phyloP scores from a whole-genome alignment of 2,888 invertebrate species.

The Morpho helenor region DNA sequence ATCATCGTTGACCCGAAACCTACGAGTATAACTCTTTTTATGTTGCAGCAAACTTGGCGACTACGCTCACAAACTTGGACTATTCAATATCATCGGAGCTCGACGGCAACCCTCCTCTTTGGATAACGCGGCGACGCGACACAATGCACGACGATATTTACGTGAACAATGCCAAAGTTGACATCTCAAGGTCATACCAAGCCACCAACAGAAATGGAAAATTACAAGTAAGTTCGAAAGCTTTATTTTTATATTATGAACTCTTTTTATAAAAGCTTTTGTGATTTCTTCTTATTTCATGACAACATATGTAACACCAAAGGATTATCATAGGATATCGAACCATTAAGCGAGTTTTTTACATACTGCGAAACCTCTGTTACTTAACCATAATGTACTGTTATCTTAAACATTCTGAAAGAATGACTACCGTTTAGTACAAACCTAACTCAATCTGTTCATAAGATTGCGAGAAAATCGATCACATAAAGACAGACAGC shows the following conservation, averaged over 20 bases:
- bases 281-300: too few relatives aligned
- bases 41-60: slow-evolving; percentile 85
- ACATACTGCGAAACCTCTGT: too few relatives aligned
- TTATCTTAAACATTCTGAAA: too few relatives aligned
- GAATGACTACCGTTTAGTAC: too few relatives aligned
- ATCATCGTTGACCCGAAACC: slow-evolving; percentile 7
- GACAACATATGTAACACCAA: too few relatives aligned
- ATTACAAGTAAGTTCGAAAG: slow-evolving; percentile 48
- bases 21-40: background rate
- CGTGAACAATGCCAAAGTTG: slow-evolving; percentile 91
- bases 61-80: slow-evolving; percentile 83
- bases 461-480: too few relatives aligned
- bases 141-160: slow-evolving; percentile 85
- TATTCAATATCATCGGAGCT: slow-evolving; percentile 87
- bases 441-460: too few relatives aligned
- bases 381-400: too few relatives aligned
- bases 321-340: too few relatives aligned
- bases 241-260: background rate
- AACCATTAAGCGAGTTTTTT: too few relatives aligned
- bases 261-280: too few relatives aligned
- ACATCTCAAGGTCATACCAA: slow-evolving; percentile 83
- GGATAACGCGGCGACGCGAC: slow-evolving; percentile 85
- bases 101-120: slow-evolving; percentile 91
- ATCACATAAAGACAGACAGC: too few relatives aligned
- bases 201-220: slow-evolving; percentile 75